A percentile compares a stretch with the other conserved stretches of the same genome.
Evolutionary conservation across 2,888 invertebrate genomes (phyloP).

Genomic region (Amphiduros pacificus): DNA sequence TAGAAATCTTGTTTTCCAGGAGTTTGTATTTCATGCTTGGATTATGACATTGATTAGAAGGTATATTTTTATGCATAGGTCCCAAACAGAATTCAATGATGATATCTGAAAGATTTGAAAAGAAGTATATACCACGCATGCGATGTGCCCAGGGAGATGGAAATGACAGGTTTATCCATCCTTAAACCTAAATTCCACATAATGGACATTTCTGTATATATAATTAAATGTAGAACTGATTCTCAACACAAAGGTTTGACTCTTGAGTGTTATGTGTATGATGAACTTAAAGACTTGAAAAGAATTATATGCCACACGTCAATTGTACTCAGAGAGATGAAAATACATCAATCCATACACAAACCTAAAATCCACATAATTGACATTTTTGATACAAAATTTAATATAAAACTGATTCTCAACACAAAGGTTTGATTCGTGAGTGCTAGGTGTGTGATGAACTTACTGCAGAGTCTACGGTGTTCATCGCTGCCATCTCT

Average conservation of each 20-base stretch:
- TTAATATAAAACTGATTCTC: neutral
- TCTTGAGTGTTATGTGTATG: neutral
- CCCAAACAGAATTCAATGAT: neutral
- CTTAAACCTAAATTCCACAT: too few species aligned
- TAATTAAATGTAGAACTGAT: neutral
- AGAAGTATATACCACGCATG: neutral
- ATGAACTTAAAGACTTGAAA: neutral
- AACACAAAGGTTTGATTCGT: neutral
- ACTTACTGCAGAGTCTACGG: constrained; percentile 3
- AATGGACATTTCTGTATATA: too few species aligned
- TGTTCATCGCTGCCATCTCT: constrained; percentile 23
- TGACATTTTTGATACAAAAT: too few species aligned
- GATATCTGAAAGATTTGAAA: neutral
- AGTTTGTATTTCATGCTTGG: too few species aligned
- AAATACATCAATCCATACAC: too few species aligned
- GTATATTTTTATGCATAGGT: too few species aligned
- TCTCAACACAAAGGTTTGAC: neutral
- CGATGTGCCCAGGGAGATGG: neutral
- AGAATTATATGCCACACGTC: neutral
- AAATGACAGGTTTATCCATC: too few species aligned
- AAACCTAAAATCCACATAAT: too few species aligned
- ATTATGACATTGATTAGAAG: too few species aligned
- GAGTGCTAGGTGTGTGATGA: neutral
- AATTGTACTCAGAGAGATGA: neutral
- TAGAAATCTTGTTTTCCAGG: too few species aligned